Conservation (phyloP, 2,113 vertebrate species). For the Pitta sordida region DNA sequence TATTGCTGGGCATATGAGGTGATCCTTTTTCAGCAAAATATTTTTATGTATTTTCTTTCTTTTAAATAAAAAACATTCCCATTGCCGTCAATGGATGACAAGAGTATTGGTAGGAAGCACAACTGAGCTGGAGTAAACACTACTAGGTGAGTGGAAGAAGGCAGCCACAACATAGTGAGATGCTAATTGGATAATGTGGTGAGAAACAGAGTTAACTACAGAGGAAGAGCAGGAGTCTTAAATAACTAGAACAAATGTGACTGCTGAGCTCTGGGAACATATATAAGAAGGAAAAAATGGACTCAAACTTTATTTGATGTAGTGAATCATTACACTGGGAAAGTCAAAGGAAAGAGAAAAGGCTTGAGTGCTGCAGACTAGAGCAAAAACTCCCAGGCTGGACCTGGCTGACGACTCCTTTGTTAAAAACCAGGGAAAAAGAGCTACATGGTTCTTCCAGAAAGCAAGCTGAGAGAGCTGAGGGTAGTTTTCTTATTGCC, state of each 20-base stretch:
- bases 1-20: not conserved
- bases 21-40: not conserved
- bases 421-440: not conserved
- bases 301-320: conserved; percentile 13
- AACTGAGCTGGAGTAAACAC: not conserved
- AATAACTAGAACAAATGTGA: conserved; percentile 3
- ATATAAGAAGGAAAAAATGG: not conserved
- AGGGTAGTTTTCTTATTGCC: not conserved
- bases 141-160: not conserved
- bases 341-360: not conserved
- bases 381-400: not conserved
- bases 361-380: not conserved
- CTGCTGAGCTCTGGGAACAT: not conserved
- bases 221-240: conserved; percentile 18
- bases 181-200: conserved; percentile 33
- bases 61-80: not conserved
- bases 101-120: not conserved
- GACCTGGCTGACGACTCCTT: not conserved
- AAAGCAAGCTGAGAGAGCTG: not conserved
- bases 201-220: conserved; percentile 15
- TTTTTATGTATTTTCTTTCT: not conserved
- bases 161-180: not conserved
- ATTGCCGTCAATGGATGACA: not conserved
- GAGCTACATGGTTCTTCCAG: not conserved
- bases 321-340: not conserved